Evolutionary conservation across 2,797 vertebrate species (phyloP).

Genomic region (Anas bahamensis): DNA sequence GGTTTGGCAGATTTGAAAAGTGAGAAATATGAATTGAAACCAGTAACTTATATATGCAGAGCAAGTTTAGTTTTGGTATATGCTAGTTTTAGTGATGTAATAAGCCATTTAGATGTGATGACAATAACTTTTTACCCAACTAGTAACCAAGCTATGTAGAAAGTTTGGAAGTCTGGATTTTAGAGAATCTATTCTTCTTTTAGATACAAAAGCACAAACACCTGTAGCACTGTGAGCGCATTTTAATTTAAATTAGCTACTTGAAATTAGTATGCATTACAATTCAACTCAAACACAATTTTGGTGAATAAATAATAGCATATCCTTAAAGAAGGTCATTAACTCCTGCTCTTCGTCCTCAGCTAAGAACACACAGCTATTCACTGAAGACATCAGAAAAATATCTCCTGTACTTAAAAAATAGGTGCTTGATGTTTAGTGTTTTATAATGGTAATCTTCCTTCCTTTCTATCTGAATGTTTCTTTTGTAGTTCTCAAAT

Average conservation of each 20-base stretch:
- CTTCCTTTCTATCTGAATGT: not conserved
- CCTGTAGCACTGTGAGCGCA: not conserved
- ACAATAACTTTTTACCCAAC: not conserved
- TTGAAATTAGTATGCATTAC: not conserved
- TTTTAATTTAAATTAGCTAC: not conserved
- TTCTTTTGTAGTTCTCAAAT: not conserved
- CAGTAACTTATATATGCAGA: not conserved
- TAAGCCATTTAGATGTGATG: not conserved
- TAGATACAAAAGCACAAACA: not conserved
- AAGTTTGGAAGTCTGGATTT: not conserved
- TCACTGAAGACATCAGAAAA: not conserved
- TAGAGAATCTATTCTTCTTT: not conserved
- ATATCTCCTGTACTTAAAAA: not conserved
- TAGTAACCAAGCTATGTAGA: not conserved
- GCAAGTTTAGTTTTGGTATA: fast-evolving
- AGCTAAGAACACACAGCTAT: not conserved
- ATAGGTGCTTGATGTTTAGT: not conserved
- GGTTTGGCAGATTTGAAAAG: not conserved
- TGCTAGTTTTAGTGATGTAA: not conserved
- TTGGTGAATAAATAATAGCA: not conserved
- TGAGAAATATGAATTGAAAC: not conserved
- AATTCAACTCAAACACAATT: not conserved
- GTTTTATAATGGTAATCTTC: not conserved
- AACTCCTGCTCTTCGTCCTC: not conserved
- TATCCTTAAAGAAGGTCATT: not conserved